Evolutionary conservation across 2,888 invertebrate species (phyloP).

Genomic region (Linnaemya tessellans): DNA sequence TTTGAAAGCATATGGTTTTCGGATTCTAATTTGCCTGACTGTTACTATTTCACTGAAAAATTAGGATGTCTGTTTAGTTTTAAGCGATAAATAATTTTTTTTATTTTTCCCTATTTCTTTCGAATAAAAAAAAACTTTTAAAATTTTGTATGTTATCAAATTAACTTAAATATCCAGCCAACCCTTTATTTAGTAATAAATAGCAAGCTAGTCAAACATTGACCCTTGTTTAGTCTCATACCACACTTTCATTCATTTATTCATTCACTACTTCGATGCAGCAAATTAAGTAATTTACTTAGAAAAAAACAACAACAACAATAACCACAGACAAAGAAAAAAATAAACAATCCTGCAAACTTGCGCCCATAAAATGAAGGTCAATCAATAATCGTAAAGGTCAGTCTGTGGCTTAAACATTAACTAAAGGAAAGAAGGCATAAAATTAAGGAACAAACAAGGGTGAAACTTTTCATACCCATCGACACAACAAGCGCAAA

Average conservation of each 20-base stretch:
- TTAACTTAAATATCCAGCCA: constrained; percentile 29
- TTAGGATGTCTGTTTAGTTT: no score
- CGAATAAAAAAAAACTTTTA: no score
- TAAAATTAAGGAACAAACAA: constrained; percentile 9
- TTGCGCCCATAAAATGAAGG: constrained; percentile 54
- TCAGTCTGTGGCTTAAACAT: constrained; percentile 49
- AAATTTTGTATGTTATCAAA: no score
- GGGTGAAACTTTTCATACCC: constrained; percentile 35
- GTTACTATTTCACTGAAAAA: no score
- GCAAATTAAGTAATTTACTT: neutral
- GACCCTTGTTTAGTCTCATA: constrained; percentile 24
- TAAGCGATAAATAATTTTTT: no score
- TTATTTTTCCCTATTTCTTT: no score
- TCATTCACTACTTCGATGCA: neutral
- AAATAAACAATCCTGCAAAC: neutral
- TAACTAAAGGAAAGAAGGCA: neutral
- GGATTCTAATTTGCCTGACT: no score
- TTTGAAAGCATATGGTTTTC: no score
- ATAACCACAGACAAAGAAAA: neutral
- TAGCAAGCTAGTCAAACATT: constrained; percentile 62
- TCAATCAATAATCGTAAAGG: constrained; percentile 67
- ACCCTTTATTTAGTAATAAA: constrained; percentile 61
- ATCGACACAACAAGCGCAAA: constrained; percentile 20
- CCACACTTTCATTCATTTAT: neutral
- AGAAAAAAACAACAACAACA: neutral